Evolutionary conservation across 2,797 vertebrate genomes (phyloP).

Genomic region (Enteromius argenteus): DNA sequence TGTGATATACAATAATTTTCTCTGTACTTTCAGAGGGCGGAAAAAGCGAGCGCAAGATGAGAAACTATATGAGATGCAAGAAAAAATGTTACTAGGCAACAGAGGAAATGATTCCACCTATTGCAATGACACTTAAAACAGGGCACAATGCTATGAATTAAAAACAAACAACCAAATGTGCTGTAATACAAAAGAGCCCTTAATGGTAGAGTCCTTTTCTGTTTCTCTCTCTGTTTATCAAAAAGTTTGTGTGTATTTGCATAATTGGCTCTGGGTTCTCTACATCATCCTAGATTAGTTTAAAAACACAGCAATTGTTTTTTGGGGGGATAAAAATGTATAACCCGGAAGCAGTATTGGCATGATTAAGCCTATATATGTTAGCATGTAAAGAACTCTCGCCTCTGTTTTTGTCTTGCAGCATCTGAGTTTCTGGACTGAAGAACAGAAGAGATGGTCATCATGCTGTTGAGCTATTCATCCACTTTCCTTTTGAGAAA

Average conservation of each 20-base stretch:
- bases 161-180: constrained; percentile 44
- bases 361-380: constrained; percentile 34
- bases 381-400: constrained; percentile 1
- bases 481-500: neutral
- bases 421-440: neutral
- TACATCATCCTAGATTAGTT: constrained; percentile 42
- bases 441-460: neutral
- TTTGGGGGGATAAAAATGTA: constrained; percentile 36
- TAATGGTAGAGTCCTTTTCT: neutral
- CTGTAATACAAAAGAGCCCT: constrained; percentile 31
- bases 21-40: constrained; percentile 45
- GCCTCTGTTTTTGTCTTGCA: neutral
- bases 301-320: constrained; percentile 56
- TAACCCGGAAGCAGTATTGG: constrained; percentile 45
- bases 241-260: constrained; percentile 13
- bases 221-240: neutral
- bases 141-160: constrained; percentile 21
- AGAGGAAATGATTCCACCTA: constrained; percentile 48
- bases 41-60: neutral
- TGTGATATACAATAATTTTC: neutral
- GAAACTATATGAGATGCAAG: constrained; percentile 24
- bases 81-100: constrained; percentile 57
- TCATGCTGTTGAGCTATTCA: neutral
- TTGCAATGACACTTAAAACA: constrained; percentile 41
- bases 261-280: constrained; percentile 34